Evolutionary conservation across 2,113 vertebrate genomes (phyloP).

Genomic region (Silurus glanis): DNA sequence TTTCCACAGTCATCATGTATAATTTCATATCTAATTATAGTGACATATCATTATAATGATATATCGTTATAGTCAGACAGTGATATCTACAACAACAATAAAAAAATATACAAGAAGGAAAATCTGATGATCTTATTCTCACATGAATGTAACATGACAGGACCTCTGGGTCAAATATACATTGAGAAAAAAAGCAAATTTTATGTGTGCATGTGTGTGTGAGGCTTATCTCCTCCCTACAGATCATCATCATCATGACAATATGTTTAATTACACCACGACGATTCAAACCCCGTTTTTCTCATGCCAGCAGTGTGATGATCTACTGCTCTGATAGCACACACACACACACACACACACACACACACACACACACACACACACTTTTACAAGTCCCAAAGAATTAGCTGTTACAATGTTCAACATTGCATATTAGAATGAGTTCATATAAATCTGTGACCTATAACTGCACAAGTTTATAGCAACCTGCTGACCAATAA

Average conservation of each 20-base stretch:
- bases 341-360: not conserved
- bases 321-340: not conserved
- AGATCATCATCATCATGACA: conserved; percentile 15
- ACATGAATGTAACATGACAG: too few species aligned
- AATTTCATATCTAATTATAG: not conserved
- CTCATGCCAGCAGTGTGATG: not conserved
- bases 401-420: not conserved
- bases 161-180: too few species aligned
- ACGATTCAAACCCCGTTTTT: not conserved
- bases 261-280: conserved; percentile 3
- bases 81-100: not conserved
- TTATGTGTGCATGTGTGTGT: not conserved
- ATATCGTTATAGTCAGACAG: not conserved
- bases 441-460: not conserved
- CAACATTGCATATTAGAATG: not conserved
- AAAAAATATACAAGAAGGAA: too few species aligned
- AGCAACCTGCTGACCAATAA: not conserved
- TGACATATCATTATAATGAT: too few species aligned
- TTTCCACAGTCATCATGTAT: not conserved
- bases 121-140: too few species aligned
- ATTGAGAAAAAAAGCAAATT: not conserved
- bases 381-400: not conserved
- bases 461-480: not conserved
- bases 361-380: not conserved
- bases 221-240: conserved; percentile 3